Conservation (phyloP, 2,888 invertebrate genomes). For the Epinotia demarniana region DNA sequence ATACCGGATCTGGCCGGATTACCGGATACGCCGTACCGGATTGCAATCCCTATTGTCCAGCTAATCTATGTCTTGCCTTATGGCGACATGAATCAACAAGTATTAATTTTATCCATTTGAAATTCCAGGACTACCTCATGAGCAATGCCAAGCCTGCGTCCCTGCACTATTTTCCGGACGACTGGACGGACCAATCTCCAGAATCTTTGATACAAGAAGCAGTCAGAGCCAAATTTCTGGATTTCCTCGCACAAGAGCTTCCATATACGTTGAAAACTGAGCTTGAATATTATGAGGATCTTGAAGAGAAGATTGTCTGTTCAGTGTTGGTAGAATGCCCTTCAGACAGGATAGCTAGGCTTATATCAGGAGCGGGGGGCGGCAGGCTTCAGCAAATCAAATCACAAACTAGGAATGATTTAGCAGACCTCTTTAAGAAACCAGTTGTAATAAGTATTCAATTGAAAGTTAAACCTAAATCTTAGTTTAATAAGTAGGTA, state of each 20-base stretch:
- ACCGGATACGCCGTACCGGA: too few relatives aligned
- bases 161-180: conserved; percentile 88
- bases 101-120: background rate
- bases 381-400: conserved; percentile 89
- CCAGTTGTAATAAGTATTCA: conserved; percentile 75
- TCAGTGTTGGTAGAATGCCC: conserved; percentile 87
- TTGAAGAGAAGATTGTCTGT: conserved; percentile 72
- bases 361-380: conserved; percentile 88
- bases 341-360: conserved; percentile 84
- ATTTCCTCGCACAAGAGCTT: conserved; percentile 93
- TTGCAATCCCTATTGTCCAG: too few relatives aligned
- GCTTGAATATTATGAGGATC: conserved; percentile 87
- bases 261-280: conserved; percentile 90
- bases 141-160: conserved; percentile 86
- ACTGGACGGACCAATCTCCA: conserved; percentile 90
- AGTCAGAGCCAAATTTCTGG: conserved; percentile 93
- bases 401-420: conserved; percentile 85
- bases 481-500: background rate
- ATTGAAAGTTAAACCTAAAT: conserved; percentile 58
- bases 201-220: conserved; percentile 88
- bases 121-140: conserved; percentile 87
- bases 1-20: too few relatives aligned
- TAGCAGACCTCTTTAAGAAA: conserved; percentile 87
- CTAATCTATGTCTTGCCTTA: too few relatives aligned
- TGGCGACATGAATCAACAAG: background rate